A percentile compares a stretch with the other conserved stretches of the same genome.
phyloP scores from a whole-genome alignment of 2,797 vertebrate genomes.

The Onychomys torridus region DNA sequence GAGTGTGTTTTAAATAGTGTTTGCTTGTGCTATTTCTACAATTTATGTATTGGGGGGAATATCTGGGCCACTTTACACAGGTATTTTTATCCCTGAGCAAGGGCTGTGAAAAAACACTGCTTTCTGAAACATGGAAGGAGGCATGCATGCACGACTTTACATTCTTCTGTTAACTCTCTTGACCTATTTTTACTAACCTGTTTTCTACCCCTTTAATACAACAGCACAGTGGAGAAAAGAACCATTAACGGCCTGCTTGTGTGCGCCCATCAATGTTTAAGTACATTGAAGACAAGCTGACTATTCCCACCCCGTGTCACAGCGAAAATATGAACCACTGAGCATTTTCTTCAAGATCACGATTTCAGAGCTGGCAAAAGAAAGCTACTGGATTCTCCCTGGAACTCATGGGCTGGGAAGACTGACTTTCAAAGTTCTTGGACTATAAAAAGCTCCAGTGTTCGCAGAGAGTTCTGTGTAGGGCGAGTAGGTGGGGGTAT shows the following conservation, averaged over 20 bases:
- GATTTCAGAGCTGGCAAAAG: conserved; percentile 21
- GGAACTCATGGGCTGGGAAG: conserved; percentile 6
- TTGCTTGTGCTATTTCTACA: conserved; percentile 36
- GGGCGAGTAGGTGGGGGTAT: conserved; percentile 73
- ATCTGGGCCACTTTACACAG: conserved; percentile 5
- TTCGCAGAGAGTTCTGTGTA: conserved; percentile 27
- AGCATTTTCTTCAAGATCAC: conserved; percentile 43
- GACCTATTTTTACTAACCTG: conserved; percentile 70
- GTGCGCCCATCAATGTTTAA: not conserved
- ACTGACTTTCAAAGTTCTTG: conserved; percentile 66
- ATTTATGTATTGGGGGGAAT: not conserved
- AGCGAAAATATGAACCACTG: conserved; percentile 15
- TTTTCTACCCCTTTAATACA: conserved; percentile 33
- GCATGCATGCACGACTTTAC: conserved; percentile 5
- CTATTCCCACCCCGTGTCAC: not conserved
- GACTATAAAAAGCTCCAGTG: conserved; percentile 73
- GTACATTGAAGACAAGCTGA: not conserved
- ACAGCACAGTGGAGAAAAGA: not conserved
- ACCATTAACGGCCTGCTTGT: not conserved
- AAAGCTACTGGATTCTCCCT: conserved; percentile 31
- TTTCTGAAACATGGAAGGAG: conserved; percentile 54
- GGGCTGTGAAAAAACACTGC: not conserved
- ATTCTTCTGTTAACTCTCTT: conserved; percentile 41
- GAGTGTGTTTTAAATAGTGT: not conserved
- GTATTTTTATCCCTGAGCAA: conserved; percentile 57